Evolutionary conservation across 1,140 invertebrate species (phyloP).

Genomic region (Thereuonema tuberculata): DNA sequence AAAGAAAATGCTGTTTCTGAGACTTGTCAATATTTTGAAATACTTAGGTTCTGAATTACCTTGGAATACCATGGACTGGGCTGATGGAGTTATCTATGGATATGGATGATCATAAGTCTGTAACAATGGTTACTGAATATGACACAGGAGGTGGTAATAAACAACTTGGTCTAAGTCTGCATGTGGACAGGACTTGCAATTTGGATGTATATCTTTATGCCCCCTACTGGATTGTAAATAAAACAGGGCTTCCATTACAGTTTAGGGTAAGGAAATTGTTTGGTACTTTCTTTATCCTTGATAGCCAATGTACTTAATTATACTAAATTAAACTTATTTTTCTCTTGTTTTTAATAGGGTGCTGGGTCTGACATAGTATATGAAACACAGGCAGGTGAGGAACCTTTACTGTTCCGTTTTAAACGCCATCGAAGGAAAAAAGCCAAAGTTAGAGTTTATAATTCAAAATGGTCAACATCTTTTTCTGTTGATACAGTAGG

Average conservation of each 20-base stretch:
- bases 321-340: conserved; percentile 6
- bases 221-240: conserved; percentile 85
- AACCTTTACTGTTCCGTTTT: conserved; percentile 52
- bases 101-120: conserved; percentile 46
- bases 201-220: conserved; percentile 55
- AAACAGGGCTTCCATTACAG: conserved; percentile 60
- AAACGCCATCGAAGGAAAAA: conserved; percentile 47
- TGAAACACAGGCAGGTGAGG: conserved; percentile 43
- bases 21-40: neutral
- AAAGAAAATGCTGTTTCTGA: no score
- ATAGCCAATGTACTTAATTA: neutral
- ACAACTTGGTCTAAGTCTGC: conserved; percentile 48
- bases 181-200: conserved; percentile 43
- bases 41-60: conserved; percentile 35
- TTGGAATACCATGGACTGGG: conserved; percentile 53
- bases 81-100: conserved; percentile 49
- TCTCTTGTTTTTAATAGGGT: conserved; percentile 37
- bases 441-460: conserved; percentile 48
- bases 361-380: conserved; percentile 49
- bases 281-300: conserved; percentile 10
- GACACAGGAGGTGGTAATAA: conserved; percentile 45
- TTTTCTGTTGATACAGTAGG: conserved; percentile 49
- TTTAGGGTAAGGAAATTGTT: conserved; percentile 45
- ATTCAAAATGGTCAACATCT: conserved; percentile 55
- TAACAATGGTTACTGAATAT: conserved; percentile 46